These are phyloP conservation scores for cattle (Bos taurus) DNA, from an alignment of 2,113 vertebrate genomes.

Conservation along the genomic window DNA sequence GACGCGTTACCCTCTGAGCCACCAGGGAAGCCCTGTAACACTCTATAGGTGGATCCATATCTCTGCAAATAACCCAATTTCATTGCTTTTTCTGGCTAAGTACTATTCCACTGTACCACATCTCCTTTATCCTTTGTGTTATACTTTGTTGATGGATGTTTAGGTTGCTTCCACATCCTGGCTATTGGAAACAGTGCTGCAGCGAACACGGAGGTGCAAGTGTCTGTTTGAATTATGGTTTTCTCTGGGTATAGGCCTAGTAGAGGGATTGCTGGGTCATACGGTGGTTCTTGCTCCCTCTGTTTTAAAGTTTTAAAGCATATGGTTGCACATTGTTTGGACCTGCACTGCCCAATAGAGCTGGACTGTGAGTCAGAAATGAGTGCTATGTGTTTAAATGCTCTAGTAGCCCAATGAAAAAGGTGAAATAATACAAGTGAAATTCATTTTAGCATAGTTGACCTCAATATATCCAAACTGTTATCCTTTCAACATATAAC, in stretches of 20 bases:
- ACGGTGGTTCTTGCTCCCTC: background rate
- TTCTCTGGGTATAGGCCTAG: background rate
- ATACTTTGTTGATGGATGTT: background rate
- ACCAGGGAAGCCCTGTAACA: background rate
- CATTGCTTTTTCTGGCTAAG: background rate
- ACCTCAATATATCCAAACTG: background rate
- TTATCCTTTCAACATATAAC: background rate
- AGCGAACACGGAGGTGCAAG: background rate
- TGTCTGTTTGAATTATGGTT: background rate
- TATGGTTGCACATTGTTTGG: background rate
- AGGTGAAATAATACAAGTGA: background rate
- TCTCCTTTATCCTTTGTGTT: background rate
- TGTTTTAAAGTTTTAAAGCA: background rate
- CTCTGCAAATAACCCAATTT: background rate
- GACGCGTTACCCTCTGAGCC: background rate
- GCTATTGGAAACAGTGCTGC: background rate
- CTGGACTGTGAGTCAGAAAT: background rate
- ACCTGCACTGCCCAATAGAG: background rate
- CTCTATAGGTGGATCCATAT: background rate
- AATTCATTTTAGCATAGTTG: background rate
- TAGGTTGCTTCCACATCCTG: background rate
- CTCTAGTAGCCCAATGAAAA: background rate
- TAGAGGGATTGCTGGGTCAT: background rate
- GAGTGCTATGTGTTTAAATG: background rate
- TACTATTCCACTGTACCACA: background rate